Base-by-base conservation (phyloP, 1,140 invertebrate species). In the Heliothis virescens region DNA sequence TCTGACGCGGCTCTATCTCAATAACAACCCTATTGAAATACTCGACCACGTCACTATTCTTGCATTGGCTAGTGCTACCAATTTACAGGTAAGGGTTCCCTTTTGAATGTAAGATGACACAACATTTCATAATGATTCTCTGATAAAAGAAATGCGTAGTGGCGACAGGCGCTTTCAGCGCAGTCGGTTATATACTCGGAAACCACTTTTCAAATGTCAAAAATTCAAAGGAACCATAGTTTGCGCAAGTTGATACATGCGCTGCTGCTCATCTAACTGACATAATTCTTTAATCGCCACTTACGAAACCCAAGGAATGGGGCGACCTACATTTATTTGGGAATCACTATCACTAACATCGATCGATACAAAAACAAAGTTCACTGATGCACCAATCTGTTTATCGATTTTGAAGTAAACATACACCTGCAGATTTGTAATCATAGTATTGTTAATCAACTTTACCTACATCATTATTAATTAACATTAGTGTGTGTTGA, bases 11-110 rank as follows among this genome's bases (percentile, higher is more conserved):
- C 89, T 98, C 12, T 96, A 96, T 83, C 89, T 98, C 9, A 96
- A 96, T 84, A 95, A 96, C 53, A 98, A 98, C 89, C 95, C 96
- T 1, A 95, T 98, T 3, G 92, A 91, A 55, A 92, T 96, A 21
- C 87, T 98, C 50, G 97, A 97, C 89, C 89, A 91, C 18, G 92
- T 95, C 12, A 97, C 96, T 0, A 88, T 95, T 2, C 85, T 95
- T 1, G 96, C 97, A 3, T 82, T 98, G 47, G 94, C 94, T 1
- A 95, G 95, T 47, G 91, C 97, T 48, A 87, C 87, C 16, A 91
- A 95, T 63, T 93, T 98, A 48, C 95, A 97, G 94, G 95, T 95
- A 92, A 91, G 65, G 53, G 16, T 18, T 71, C 15, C 26, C 11
- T 60, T 3, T 29, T 62, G 5, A 12, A 53, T 53, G 50, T 52